A percentile compares a stretch with the other conserved stretches of the same genome.
phyloP scores from a whole-genome alignment of 2,113 vertebrate genomes.

The Macroglossus sobrinus region DNA sequence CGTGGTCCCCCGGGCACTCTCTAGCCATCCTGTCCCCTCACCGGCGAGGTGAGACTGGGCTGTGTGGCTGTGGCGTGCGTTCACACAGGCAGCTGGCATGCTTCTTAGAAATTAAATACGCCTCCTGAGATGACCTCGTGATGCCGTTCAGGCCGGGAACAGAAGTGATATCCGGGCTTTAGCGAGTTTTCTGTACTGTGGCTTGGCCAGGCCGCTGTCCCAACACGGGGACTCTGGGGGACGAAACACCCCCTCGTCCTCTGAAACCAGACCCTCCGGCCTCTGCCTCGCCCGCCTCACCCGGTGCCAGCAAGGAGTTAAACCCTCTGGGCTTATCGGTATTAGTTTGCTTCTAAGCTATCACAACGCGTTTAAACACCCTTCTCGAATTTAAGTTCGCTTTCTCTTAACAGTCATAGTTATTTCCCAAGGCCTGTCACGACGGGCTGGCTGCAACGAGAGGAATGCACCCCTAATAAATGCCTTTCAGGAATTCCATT shows the following conservation, averaged over 20 bases:
- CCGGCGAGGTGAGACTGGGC: background rate
- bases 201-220: background rate
- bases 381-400: conserved; percentile 47
- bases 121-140: background rate
- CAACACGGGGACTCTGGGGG: background rate
- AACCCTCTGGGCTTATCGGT: background rate
- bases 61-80: fast-evolving
- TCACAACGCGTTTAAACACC: conserved; percentile 8
- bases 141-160: conserved; percentile 37
- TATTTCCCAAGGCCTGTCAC: conserved; percentile 1
- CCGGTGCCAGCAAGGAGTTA: conserved; percentile 25
- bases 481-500: conserved; percentile 44
- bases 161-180: background rate
- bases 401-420: conserved; percentile 35
- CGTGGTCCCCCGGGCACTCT: background rate
- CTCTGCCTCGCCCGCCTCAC: background rate
- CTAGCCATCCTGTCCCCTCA: background rate
- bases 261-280: conserved; percentile 17
- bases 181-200: background rate
- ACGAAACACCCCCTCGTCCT: background rate
- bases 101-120: conserved; percentile 34
- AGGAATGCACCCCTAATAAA: conserved; percentile 14
- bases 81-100: background rate
- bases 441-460: background rate
- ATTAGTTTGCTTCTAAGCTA: conserved; percentile 41